Conservation (phyloP, 2,797 vertebrate genomes). For the Myotis myotis region DNA sequence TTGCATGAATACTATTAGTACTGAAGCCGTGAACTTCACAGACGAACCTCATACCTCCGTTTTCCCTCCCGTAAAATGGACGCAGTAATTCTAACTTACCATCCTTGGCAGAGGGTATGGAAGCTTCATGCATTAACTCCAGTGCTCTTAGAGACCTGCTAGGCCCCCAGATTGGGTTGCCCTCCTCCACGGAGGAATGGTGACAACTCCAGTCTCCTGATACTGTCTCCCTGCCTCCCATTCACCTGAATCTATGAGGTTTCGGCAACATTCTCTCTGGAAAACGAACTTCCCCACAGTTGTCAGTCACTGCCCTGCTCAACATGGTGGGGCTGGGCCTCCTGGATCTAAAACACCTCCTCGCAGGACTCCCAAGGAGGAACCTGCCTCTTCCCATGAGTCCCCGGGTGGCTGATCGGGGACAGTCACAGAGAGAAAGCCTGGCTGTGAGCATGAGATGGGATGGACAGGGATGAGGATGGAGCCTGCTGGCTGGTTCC, state of each 20-base stretch:
- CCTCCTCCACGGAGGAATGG: not conserved
- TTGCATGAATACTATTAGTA: not conserved
- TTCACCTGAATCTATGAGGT: too few relatives aligned
- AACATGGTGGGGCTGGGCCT: rapidly evolving
- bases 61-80: not conserved
- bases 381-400: not conserved
- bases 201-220: not conserved
- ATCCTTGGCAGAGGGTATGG: not conserved
- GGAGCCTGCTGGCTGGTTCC: not conserved
- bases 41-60: not conserved
- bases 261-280: not conserved
- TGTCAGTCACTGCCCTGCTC: not conserved
- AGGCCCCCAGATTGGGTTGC: not conserved
- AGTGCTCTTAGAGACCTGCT: not conserved
- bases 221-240: not conserved
- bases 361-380: not conserved
- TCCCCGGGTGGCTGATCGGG: not conserved
- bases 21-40: not conserved
- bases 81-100: not conserved
- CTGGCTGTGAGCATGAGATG: not conserved
- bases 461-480: rapidly evolving
- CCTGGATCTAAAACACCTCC: not conserved
- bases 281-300: not conserved
- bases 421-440: too few relatives aligned
- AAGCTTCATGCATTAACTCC: not conserved